Conservation (phyloP, 2,113 vertebrate genomes). For the Sterrhoptilus dennistouni region DNA sequence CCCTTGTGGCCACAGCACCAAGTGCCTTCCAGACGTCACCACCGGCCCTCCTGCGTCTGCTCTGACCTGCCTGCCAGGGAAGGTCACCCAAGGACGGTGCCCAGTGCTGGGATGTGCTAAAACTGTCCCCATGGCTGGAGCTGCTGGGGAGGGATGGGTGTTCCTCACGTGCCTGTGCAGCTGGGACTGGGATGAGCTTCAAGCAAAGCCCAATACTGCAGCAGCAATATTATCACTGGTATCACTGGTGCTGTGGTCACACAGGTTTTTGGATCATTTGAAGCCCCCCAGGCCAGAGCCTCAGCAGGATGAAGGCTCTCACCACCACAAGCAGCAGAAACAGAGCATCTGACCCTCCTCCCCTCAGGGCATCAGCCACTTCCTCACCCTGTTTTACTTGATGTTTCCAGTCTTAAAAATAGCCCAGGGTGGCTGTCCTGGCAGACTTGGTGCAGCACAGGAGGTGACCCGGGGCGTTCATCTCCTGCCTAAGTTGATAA, state of each 20-base stretch:
- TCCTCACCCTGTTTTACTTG: background rate
- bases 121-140: accelerated
- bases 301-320: background rate
- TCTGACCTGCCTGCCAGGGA: background rate
- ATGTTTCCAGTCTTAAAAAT: slow-evolving; percentile 26
- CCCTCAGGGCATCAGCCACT: background rate
- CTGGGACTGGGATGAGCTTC: accelerated
- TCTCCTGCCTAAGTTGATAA: background rate
- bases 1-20: background rate
- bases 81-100: accelerated
- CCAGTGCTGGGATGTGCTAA: accelerated
- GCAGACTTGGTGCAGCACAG: accelerated
- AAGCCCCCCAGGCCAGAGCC: background rate
- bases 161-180: accelerated
- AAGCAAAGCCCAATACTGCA: background rate
- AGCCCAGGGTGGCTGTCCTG: background rate
- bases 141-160: accelerated
- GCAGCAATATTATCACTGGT: background rate
- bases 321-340: accelerated
- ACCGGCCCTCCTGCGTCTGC: accelerated
- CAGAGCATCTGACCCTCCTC: background rate
- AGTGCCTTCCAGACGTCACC: background rate
- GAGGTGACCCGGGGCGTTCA: background rate
- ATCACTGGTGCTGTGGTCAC: accelerated
- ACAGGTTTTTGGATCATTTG: background rate